These are phyloP conservation scores for Acleris sparsana DNA, from an alignment of 2,888 invertebrate species.

Conservation along the genomic window DNA sequence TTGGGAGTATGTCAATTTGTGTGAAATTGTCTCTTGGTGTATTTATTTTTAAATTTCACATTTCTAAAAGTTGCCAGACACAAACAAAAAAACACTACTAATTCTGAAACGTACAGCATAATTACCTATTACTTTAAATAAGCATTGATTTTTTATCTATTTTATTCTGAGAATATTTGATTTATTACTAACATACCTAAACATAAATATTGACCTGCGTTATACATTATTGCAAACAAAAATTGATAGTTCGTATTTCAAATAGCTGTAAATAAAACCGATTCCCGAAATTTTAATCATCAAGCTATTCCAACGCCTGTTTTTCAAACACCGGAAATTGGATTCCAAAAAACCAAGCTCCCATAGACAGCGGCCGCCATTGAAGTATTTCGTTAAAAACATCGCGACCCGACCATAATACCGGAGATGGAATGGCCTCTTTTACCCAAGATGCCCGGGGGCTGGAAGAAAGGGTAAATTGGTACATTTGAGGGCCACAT, in stretches of 20 bases:
- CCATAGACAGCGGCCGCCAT: conserved; percentile 41
- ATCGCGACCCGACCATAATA: conserved; percentile 55
- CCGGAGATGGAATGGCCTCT: conserved; percentile 61
- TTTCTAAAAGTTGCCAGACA: too few relatives aligned
- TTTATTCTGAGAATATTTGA: too few relatives aligned
- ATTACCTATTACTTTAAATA: too few relatives aligned
- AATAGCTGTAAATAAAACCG: not conserved
- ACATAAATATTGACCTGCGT: not conserved
- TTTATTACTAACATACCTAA: too few relatives aligned
- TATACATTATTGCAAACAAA: not conserved
- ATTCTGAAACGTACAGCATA: too few relatives aligned
- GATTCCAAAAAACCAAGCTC: conserved; percentile 23
- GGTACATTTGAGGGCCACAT: conserved; percentile 62
- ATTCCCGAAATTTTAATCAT: not conserved
- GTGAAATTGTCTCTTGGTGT: too few relatives aligned
- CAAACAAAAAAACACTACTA: too few relatives aligned
- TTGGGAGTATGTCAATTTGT: too few relatives aligned
- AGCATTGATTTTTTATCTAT: too few relatives aligned
- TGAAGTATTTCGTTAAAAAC: conserved; percentile 62
- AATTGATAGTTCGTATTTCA: not conserved
- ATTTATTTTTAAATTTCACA: too few relatives aligned
- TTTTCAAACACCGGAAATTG: conserved; percentile 27
- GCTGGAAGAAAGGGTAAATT: conserved; percentile 60
- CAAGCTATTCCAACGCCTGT: not conserved
- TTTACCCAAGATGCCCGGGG: conserved; percentile 52